Evolutionary conservation across 2,888 invertebrate genomes (phyloP).

Genomic region (Pachycephus smyrnensis): DNA sequence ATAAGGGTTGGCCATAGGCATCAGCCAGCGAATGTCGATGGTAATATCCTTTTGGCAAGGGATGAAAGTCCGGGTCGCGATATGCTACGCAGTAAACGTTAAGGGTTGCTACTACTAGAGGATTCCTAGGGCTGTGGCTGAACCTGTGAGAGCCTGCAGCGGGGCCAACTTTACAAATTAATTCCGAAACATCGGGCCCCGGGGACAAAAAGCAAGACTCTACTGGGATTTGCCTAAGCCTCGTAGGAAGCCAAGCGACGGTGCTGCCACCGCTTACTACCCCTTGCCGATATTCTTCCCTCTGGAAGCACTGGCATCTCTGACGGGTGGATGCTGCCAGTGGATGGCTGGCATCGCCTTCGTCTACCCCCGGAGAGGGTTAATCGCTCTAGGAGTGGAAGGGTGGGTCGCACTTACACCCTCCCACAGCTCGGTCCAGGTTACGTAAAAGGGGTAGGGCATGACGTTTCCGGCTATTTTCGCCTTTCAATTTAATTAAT

Average conservation of each 20-base stretch:
- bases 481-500: constrained; percentile 25
- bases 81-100: no score
- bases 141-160: constrained; percentile 29
- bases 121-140: background rate
- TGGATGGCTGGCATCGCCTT: constrained; percentile 16
- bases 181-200: constrained; percentile 53
- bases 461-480: constrained; percentile 22
- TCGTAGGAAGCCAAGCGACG: constrained; percentile 25
- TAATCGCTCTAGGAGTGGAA: constrained; percentile 37
- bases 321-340: constrained; percentile 11
- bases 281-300: no score
- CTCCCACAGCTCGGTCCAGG: background rate
- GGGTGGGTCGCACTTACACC: constrained; percentile 12
- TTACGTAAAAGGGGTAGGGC: background rate
- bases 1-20: no score
- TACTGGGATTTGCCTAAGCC: constrained; percentile 37
- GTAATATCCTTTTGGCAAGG: background rate
- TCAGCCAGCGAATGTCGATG: background rate
- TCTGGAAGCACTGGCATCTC: background rate
- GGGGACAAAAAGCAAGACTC: constrained; percentile 38
- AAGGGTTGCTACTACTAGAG: no score
- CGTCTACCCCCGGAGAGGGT: constrained; percentile 32
- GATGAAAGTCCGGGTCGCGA: background rate
- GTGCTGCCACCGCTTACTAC: background rate
- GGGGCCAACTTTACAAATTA: constrained; percentile 53